A percentile compares a stretch with the other conserved stretches of the same genome.
These are phyloP conservation scores for Allygus modestus DNA, from an alignment of 2,888 invertebrate genomes.

Conservation along the genomic window DNA sequence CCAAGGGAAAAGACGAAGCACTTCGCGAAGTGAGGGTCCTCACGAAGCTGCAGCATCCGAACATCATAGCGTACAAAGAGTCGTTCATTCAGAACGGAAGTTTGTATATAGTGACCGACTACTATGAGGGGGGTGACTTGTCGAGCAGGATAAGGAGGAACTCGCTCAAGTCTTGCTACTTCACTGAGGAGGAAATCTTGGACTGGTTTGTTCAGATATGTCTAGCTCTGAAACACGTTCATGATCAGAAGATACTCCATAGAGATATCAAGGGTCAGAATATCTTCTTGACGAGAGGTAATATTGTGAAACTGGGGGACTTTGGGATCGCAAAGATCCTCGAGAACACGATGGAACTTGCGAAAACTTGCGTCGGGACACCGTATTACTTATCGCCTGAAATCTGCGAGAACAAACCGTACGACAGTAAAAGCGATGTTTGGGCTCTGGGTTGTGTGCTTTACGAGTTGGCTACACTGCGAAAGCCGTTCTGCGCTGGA, in stretches of 20 bases:
- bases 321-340: constrained; percentile 50
- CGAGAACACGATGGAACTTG: constrained; percentile 44
- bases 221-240: constrained; percentile 48
- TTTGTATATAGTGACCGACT: constrained; percentile 46
- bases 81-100: constrained; percentile 42
- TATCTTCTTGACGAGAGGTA: constrained; percentile 41
- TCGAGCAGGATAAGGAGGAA: constrained; percentile 34
- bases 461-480: constrained; percentile 41
- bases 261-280: constrained; percentile 49
- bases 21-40: constrained; percentile 25
- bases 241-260: constrained; percentile 51
- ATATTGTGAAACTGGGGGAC: constrained; percentile 42
- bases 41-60: constrained; percentile 37
- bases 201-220: constrained; percentile 54
- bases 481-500: constrained; percentile 31
- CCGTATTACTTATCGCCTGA: constrained; percentile 49
- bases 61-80: constrained; percentile 51
- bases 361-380: constrained; percentile 49
- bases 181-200: constrained; percentile 48
- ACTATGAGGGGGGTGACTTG: constrained; percentile 44
- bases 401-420: constrained; percentile 45
- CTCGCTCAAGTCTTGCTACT: constrained; percentile 34
- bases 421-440: constrained; percentile 45
- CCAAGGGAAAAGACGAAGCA: constrained; percentile 31
- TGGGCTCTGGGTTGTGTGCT: constrained; percentile 50